A percentile compares a stretch with the other conserved stretches of the same genome.
phyloP scores from a whole-genome alignment of 2,888 invertebrate species.

The Andrena dorsata region DNA sequence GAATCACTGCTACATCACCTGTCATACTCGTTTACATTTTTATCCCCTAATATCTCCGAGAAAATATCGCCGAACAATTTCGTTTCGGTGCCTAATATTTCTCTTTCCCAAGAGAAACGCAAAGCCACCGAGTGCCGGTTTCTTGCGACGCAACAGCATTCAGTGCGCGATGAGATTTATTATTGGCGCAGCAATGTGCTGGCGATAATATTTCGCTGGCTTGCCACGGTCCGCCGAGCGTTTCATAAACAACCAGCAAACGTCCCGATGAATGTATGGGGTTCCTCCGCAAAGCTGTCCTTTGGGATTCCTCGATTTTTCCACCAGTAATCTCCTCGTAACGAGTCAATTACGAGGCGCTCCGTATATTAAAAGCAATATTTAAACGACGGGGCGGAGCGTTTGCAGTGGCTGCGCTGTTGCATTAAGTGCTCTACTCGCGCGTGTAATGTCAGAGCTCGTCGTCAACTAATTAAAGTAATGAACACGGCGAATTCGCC shows the following conservation, averaged over 20 bases:
- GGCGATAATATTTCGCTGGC: conserved; percentile 53
- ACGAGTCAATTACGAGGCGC: conserved; percentile 14
- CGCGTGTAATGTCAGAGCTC: conserved; percentile 48
- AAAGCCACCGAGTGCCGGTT: conserved; percentile 9
- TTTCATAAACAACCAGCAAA: neutral
- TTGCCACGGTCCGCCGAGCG: conserved; percentile 27
- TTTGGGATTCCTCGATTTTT: neutral
- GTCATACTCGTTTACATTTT: too few relatives aligned
- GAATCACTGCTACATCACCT: too few relatives aligned
- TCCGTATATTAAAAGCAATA: conserved; percentile 7
- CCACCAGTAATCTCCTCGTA: too few relatives aligned
- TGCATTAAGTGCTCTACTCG: neutral
- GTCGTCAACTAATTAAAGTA: conserved; percentile 61
- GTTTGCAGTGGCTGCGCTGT: conserved; percentile 8
- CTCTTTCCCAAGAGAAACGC: neutral
- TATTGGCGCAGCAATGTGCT: conserved; percentile 18
- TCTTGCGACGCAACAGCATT: conserved; percentile 50
- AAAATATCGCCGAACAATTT: conserved; percentile 8
- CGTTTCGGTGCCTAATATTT: neutral
- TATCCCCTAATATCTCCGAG: neutral
- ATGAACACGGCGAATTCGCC: conserved; percentile 61
- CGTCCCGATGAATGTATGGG: too few relatives aligned
- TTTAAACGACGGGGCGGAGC: conserved; percentile 14
- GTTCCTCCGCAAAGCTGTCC: neutral
- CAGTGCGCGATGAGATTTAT: conserved; percentile 41